Base-by-base conservation (phyloP, 2,888 invertebrate species). In the Lepetodrilus schrolli region DNA sequence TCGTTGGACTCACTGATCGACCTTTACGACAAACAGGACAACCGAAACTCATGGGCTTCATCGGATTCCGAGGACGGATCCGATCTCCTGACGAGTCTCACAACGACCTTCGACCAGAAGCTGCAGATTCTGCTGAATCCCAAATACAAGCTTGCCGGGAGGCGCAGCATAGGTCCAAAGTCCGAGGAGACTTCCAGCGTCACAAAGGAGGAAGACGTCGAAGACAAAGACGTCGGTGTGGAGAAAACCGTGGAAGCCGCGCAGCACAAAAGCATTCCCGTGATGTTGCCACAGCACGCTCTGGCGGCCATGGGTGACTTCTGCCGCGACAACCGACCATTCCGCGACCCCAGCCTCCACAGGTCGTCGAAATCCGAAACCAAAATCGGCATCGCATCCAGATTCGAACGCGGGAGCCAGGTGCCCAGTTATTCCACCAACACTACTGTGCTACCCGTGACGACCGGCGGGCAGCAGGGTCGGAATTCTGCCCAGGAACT, bases 1-100 rank as follows among this genome's bases (percentile, higher is more conserved):
- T 93, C 93, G 37, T 88, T 93, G 78, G 93, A 93, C 84, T 93
- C 93, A 0, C 86, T 93, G 13, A 91, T 93, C 79, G 93, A 93
- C 76, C 76, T 86, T 69, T 84, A 87, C 50, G 88, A 88, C 49
- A 82, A 79, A 65, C 75, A 84, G n/a, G 87, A 87, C 34, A 83
- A 82, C 51, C 72, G 85, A 13, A 77, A 78, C 50, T 86, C 85
- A 0, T 84, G 83, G 80, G 84, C 83, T 4, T 85, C 85, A 0
- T 82, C 84, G 1, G 87, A 86, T 72, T 87, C 87, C 8, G 87
- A 88, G 38, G 87, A 88, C 70, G 87, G 86, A 4, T 86, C 85
- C 2, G 88, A 88, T 75, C 72, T 89, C 17, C 78, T 89, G 8
- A 82, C 87, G 7, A 84, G 85, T 37, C 78, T 88, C 7, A 87